Base-by-base conservation (phyloP, 1,140 invertebrate genomes). In the Heliothis virescens region DNA sequence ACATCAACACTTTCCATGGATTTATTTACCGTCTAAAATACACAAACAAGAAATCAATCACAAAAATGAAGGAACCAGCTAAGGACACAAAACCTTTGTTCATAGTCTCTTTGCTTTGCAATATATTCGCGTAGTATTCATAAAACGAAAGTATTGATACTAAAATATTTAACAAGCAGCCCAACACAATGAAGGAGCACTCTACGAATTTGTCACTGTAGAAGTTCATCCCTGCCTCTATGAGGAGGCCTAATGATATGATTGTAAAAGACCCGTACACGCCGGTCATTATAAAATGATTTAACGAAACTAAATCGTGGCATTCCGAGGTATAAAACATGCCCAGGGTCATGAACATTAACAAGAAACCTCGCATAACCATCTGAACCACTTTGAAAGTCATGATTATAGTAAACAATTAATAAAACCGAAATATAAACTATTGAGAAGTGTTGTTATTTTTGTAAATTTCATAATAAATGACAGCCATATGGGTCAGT, bases 271-370 rank as follows among this genome's bases (percentile, higher is more conserved):
- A 80, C n/a, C 90, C 90, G 15, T 86, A 91, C 0, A 88, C 80
- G n/a, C 90, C 91, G n/a, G 86, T 75, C 62, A 88, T 86, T 13
- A 88, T 69, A 52, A 93, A 93, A 60, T 86, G 83, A 18, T 82
- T 77, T 21, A 83, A 81, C 1, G 74, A 81, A 21, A 81, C 72
- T 50, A 89, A 79, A 34, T 89, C 57, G 15, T 65, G 60, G 69
- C 79, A 62, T 82, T 92, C 91, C 2, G 89, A 90, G 50, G 77
- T 86, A 62, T 84, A 89, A 41, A 88, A 90, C 57, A 84, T 86
- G 26, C 78, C 87, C 5, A 89, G 12, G 2, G 83, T 50, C 88
- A 89, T 87, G 63, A 89, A 88, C 67, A 59, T 29, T 2, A 82
- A 52, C 4, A 81, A 71, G 10, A 88, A 26, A 52, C 88, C 87